phyloP scores from a whole-genome alignment of 2,888 invertebrate species.

The Hyles lineata region DNA sequence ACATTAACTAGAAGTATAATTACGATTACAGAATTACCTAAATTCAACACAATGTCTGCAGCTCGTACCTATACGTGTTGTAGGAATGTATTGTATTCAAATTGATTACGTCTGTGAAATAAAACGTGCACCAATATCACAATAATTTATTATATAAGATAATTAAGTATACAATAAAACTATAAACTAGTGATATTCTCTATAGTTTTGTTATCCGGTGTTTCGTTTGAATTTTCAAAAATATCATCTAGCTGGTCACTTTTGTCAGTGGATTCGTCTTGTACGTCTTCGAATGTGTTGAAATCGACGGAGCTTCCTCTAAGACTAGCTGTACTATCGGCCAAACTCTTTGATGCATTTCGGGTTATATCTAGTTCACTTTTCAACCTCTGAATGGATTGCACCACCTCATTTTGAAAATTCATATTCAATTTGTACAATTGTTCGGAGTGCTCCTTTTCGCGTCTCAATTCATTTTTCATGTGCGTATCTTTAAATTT shows the following conservation, averaged over 20 bases:
- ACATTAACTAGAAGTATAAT: neutral
- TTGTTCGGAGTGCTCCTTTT: slow-evolving; percentile 78
- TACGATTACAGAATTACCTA: neutral
- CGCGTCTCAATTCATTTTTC: slow-evolving; percentile 73
- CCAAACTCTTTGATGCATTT: slow-evolving; percentile 57
- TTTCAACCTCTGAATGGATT: slow-evolving; percentile 74
- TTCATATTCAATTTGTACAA: slow-evolving; percentile 78
- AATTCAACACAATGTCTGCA: neutral
- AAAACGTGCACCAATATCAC: slow-evolving; percentile 9
- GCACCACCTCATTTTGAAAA: slow-evolving; percentile 78
- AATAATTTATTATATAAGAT: slow-evolving; percentile 24
- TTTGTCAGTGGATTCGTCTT: slow-evolving; percentile 39
- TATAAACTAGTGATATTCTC: slow-evolving; percentile 19
- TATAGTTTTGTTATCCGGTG: neutral
- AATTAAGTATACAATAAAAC: slow-evolving; percentile 14
- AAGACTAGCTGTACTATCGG: slow-evolving; percentile 48
- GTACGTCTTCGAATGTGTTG: slow-evolving; percentile 54
- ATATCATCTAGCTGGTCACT: slow-evolving; percentile 35
- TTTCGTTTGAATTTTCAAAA: slow-evolving; percentile 4
- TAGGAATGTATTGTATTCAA: slow-evolving; percentile 10
- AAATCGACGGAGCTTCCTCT: slow-evolving; percentile 67
- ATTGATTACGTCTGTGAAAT: slow-evolving; percentile 19
- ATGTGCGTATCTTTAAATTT: slow-evolving; percentile 76
- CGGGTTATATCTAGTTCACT: slow-evolving; percentile 75
- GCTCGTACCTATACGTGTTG: neutral